Conservation (phyloP, 2,113 vertebrate species). For the Triplophysa tibetana region DNA sequence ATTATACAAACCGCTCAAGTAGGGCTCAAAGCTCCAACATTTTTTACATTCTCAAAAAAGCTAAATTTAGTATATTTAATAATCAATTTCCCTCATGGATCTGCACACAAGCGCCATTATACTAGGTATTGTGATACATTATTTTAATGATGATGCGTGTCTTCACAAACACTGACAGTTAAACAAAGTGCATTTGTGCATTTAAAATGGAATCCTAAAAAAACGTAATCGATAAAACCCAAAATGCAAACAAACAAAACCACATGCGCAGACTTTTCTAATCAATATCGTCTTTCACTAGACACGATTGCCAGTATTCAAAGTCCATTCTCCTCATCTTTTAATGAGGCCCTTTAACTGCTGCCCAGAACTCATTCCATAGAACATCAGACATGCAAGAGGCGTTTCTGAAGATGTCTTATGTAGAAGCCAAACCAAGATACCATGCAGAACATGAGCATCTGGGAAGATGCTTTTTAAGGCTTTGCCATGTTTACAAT, state of each 20-base stretch:
- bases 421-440: conserved; percentile 3
- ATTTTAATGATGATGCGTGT: too few relatives aligned
- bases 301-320: conserved; percentile 4
- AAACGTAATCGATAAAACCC: neutral
- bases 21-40: neutral
- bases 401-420: neutral
- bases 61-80: too few relatives aligned
- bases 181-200: neutral
- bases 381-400: conserved; percentile 5
- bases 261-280: neutral
- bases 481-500: neutral
- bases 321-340: conserved; percentile 3
- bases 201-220: neutral
- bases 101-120: too few relatives aligned
- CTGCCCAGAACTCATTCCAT: conserved; percentile 14
- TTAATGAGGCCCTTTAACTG: conserved; percentile 15
- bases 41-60: too few relatives aligned
- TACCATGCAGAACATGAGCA: neutral
- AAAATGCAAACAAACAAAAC: neutral
- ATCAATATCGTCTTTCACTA: neutral
- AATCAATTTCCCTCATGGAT: too few relatives aligned
- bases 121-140: too few relatives aligned
- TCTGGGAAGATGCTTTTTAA: neutral
- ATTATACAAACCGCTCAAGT: conserved; percentile 17
- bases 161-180: too few relatives aligned